Conservation (phyloP, 2,113 vertebrate genomes). For the Thryonomys swinderianus region DNA sequence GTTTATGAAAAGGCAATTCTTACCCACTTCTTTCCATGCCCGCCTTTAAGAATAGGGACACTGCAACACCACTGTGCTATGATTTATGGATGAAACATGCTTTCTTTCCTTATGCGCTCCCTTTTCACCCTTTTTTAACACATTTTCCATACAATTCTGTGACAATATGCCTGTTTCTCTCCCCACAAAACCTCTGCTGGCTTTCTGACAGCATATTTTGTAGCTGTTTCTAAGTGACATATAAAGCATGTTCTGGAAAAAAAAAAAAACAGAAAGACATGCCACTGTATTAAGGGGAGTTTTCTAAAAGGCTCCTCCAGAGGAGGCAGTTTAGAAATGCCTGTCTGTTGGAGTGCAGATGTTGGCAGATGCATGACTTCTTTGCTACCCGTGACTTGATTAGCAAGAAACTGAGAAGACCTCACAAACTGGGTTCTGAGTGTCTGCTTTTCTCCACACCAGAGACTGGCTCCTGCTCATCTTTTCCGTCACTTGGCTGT, state of each 20-base stretch:
- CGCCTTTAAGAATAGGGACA: neutral
- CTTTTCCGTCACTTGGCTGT: neutral
- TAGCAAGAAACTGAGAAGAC: neutral
- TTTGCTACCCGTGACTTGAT: neutral
- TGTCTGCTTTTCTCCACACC: neutral
- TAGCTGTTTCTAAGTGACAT: slow-evolving; percentile 54
- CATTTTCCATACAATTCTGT: slow-evolving; percentile 10
- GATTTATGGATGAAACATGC: slow-evolving; percentile 30
- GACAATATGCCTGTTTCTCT: slow-evolving; percentile 6
- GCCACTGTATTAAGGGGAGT: neutral
- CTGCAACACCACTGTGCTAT: neutral
- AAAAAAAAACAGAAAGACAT: slow-evolving; percentile 35
- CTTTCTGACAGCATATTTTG: slow-evolving; percentile 44
- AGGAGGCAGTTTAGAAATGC: neutral
- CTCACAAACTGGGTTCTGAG: neutral
- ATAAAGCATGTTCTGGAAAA: slow-evolving; percentile 29
- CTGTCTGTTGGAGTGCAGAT: neutral
- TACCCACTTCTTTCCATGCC: neutral
- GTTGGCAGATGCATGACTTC: neutral
- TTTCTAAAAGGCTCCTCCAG: slow-evolving; percentile 22
- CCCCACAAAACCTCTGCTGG: neutral
- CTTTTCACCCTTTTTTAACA: neutral
- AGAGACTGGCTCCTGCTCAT: neutral
- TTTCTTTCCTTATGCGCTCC: neutral
- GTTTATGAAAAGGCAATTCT: neutral